Percentiles rank a stretch among this genome's conserved stretches.
These are phyloP conservation scores for Aldabrachelys gigantea DNA, from an alignment of 2,113 vertebrate genomes.

Conservation along the genomic window DNA sequence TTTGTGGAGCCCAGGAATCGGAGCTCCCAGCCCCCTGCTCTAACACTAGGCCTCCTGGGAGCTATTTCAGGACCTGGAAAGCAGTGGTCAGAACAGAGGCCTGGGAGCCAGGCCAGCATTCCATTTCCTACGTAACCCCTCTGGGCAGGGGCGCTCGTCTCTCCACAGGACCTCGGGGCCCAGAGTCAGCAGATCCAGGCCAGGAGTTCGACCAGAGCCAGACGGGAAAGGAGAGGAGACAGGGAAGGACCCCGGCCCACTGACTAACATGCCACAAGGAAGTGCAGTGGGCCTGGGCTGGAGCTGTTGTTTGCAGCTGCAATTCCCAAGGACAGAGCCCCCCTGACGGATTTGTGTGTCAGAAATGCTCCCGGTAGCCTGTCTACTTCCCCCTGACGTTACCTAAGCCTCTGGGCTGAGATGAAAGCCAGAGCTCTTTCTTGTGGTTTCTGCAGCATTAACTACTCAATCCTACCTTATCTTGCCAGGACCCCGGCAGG, in stretches of 20 bases:
- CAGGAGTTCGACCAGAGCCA: background rate
- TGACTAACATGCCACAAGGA: background rate
- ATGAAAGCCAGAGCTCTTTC: conserved; percentile 66
- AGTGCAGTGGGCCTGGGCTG: background rate
- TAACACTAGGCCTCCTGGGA: background rate
- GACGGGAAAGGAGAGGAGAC: background rate
- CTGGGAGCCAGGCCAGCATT: background rate
- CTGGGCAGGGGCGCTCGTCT: background rate
- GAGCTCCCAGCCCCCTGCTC: background rate
- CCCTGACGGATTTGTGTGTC: background rate
- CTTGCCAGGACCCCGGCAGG: conserved; percentile 28
- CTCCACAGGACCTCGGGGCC: background rate
- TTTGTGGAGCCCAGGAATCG: background rate
- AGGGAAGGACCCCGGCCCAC: background rate
- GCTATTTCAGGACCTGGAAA: background rate
- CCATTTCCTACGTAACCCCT: background rate
- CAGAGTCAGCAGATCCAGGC: background rate
- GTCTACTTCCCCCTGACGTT: background rate
- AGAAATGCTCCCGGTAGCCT: conserved; percentile 7
- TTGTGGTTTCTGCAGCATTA: conserved; percentile 54
- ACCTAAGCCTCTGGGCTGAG: conserved; percentile 26
- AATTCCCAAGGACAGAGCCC: background rate
- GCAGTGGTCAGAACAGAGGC: background rate
- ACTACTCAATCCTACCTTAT: conserved; percentile 62
- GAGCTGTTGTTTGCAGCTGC: background rate